These are phyloP conservation scores for Abrostola triplasia DNA, from an alignment of 2,888 invertebrate species.

Conservation along the genomic window DNA sequence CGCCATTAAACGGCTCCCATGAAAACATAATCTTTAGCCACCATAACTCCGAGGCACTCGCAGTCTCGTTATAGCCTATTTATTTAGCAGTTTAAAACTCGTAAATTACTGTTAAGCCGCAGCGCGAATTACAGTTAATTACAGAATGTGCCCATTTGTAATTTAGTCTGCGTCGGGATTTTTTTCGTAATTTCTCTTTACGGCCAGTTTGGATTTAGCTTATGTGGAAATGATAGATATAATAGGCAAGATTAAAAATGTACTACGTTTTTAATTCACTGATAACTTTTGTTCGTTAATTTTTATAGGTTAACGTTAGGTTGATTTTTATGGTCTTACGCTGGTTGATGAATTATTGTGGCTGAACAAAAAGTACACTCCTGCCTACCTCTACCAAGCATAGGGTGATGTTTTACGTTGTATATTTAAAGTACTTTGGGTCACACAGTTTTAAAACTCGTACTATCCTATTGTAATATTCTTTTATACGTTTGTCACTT, in stretches of 20 bases:
- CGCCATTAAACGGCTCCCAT: conserved; percentile 42
- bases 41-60: conserved; percentile 47
- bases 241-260: not conserved
- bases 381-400: too few relatives aligned
- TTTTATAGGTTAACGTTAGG: too few relatives aligned
- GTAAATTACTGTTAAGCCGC: conserved; percentile 59
- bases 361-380: too few relatives aligned
- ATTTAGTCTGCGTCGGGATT: conserved; percentile 37
- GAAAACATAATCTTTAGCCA: conserved; percentile 50
- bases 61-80: conserved; percentile 58
- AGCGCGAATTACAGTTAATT: conserved; percentile 60
- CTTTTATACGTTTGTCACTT: too few relatives aligned
- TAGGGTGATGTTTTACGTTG: too few relatives aligned
- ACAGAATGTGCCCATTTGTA: conserved; percentile 51
- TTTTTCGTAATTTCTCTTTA: conserved; percentile 41
- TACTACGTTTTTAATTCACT: too few relatives aligned
- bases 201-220: conserved; percentile 28
- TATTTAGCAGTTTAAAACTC: conserved; percentile 63
- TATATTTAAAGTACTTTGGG: too few relatives aligned
- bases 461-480: too few relatives aligned
- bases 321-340: too few relatives aligned
- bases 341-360: too few relatives aligned
- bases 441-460: too few relatives aligned
- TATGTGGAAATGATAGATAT: conserved; percentile 30
- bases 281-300: too few relatives aligned